Evolutionary conservation across 2,113 vertebrate genomes (phyloP).

Genomic region (Pomatorhinus ruficollis): DNA sequence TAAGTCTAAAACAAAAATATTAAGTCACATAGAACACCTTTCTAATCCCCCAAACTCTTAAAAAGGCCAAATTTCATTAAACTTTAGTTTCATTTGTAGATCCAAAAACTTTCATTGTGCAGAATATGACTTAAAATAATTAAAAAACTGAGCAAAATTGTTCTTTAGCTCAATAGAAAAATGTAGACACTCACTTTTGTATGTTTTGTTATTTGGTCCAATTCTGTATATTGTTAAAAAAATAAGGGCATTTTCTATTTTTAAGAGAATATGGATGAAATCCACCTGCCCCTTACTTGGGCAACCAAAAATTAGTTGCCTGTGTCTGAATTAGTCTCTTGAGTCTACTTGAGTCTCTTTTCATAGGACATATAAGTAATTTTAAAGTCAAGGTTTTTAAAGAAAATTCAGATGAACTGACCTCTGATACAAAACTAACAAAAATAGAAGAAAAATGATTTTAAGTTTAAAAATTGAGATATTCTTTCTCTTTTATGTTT

Average conservation of each 20-base stretch:
- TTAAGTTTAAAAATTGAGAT: not conserved
- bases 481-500: not conserved
- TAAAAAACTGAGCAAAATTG: not conserved
- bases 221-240: not conserved
- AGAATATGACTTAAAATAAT: not conserved
- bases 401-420: not conserved
- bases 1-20: not conserved
- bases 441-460: not conserved
- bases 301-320: not conserved
- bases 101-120: not conserved
- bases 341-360: rapidly evolving
- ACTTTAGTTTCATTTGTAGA: not conserved
- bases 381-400: not conserved
- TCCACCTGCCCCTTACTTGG: not conserved
- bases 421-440: not conserved
- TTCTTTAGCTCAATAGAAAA: not conserved
- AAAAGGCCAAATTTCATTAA: not conserved
- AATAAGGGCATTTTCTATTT: not conserved
- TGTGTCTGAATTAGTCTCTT: not conserved
- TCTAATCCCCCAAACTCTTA: not conserved
- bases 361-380: not conserved
- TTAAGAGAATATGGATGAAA: not conserved
- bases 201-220: not conserved
- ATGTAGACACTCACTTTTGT: not conserved
- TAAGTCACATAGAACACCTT: not conserved